These are phyloP conservation scores for Cecidostiba fungosa DNA, from an alignment of 2,888 invertebrate species.

Conservation along the genomic window DNA sequence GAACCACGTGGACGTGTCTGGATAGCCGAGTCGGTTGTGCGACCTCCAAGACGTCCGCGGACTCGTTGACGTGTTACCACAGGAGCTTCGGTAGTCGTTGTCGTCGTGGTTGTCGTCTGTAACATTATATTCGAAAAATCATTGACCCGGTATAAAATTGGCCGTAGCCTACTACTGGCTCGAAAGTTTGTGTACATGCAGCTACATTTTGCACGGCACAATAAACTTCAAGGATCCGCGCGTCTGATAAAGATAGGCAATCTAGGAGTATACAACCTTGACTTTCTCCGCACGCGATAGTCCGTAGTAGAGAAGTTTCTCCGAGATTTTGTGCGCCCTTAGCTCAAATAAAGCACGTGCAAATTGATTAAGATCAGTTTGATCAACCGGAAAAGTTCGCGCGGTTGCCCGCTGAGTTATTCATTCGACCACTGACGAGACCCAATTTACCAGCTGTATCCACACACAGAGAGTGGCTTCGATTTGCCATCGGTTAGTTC, in stretches of 20 bases:
- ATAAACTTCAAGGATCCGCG: slow-evolving; percentile 53
- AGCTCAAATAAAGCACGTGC: slow-evolving; percentile 21
- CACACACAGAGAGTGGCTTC: not conserved
- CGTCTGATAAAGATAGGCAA: slow-evolving; percentile 39
- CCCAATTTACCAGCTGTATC: slow-evolving; percentile 1
- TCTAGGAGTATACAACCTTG: slow-evolving; percentile 47
- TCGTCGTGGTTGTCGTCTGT: slow-evolving; percentile 48
- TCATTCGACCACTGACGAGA: slow-evolving; percentile 14
- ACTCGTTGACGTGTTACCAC: slow-evolving; percentile 74
- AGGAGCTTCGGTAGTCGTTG: slow-evolving; percentile 71
- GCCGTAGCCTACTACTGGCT: not conserved
- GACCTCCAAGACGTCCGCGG: slow-evolving; percentile 70
- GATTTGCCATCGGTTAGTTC: not conserved
- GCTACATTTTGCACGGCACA: not conserved
- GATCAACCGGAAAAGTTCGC: slow-evolving; percentile 59
- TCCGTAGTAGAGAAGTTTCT: not conserved
- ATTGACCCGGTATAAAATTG: slow-evolving; percentile 12
- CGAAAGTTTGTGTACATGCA: not conserved
- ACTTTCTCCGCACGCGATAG: slow-evolving; percentile 54
- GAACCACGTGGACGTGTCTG: slow-evolving; percentile 75
- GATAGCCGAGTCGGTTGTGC: slow-evolving; percentile 70
- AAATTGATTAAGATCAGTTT: slow-evolving; percentile 55
- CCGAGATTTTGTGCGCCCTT: slow-evolving; percentile 20
- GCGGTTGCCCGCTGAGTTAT: not conserved
- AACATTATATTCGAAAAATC: slow-evolving; percentile 12